phyloP scores from a whole-genome alignment of 2,113 vertebrate genomes.

The Aythya baeri region DNA sequence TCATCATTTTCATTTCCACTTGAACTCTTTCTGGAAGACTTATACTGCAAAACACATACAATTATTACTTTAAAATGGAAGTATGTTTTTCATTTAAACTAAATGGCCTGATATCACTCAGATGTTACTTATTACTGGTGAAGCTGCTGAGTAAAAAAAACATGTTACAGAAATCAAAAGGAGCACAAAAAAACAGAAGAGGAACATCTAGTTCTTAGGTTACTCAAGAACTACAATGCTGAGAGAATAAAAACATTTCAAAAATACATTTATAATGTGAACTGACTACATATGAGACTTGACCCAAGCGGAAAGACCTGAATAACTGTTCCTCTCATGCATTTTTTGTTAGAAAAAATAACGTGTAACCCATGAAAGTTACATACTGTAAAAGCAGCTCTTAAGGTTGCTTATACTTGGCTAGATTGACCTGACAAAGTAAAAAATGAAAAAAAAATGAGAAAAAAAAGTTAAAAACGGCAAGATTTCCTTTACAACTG shows the following conservation, averaged over 20 bases:
- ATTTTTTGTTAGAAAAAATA: not conserved
- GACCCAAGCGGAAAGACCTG: not conserved
- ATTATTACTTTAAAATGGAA: slow-evolving; percentile 33
- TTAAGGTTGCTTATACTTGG: not conserved
- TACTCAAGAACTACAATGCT: not conserved
- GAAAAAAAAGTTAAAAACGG: too few species aligned
- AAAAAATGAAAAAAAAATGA: not conserved
- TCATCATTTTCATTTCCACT: slow-evolving; percentile 90
- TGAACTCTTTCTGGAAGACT: slow-evolving; percentile 87
- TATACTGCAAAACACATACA: slow-evolving; percentile 81
- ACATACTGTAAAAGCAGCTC: not conserved
- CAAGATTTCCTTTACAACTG: not conserved
- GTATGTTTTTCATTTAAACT: not conserved
- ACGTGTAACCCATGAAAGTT: not conserved
- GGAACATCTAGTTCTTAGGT: not conserved
- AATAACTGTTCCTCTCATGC: not conserved
- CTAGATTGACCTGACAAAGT: not conserved
- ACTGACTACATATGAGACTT: not conserved
- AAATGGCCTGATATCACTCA: not conserved
- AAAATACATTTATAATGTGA: not conserved
- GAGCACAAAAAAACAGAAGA: not conserved
- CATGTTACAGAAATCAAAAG: not conserved
- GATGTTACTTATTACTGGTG: not conserved
- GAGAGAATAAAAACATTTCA: not conserved
- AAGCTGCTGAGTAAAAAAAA: not conserved